Evolutionary conservation across 2,113 vertebrate species (phyloP).

Genomic region (Phaethornis superciliosus): DNA sequence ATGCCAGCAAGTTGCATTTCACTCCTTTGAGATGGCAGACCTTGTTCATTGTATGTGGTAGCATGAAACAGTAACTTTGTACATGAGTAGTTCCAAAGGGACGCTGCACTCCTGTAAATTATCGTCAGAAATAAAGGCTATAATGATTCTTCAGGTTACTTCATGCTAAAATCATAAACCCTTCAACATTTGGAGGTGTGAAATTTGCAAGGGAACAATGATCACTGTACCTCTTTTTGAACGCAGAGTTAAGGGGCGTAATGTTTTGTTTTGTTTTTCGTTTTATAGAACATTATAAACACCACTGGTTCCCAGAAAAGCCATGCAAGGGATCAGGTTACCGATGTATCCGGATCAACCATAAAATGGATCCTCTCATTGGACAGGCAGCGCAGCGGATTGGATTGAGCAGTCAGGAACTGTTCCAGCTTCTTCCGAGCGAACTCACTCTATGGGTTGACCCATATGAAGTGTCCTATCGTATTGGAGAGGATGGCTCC

Average conservation of each 20-base stretch:
- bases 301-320: constrained; percentile 99
- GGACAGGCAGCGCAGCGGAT: constrained; percentile 95
- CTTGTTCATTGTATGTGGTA: background rate
- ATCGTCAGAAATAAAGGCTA: background rate
- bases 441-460: constrained; percentile 99
- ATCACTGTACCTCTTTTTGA: fast-evolving
- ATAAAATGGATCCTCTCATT: constrained; percentile 99
- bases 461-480: constrained; percentile 98
- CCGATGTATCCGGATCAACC: constrained; percentile 99
- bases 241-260: constrained; percentile 11
- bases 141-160: background rate
- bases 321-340: constrained; percentile 98
- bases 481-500: constrained; percentile 98
- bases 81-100: background rate
- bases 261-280: constrained; percentile 28
- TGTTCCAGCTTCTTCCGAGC: constrained; percentile 96
- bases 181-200: background rate
- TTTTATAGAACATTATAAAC: constrained; percentile 94
- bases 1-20: background rate
- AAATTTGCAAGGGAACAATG: background rate
- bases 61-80: background rate
- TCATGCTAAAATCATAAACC: background rate
- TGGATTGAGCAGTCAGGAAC: constrained; percentile 96
- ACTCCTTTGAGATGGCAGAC: background rate
- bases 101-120: fast-evolving